These are phyloP conservation scores for Rhagonycha fulva DNA, from an alignment of 2,888 invertebrate genomes.

Conservation along the genomic window DNA sequence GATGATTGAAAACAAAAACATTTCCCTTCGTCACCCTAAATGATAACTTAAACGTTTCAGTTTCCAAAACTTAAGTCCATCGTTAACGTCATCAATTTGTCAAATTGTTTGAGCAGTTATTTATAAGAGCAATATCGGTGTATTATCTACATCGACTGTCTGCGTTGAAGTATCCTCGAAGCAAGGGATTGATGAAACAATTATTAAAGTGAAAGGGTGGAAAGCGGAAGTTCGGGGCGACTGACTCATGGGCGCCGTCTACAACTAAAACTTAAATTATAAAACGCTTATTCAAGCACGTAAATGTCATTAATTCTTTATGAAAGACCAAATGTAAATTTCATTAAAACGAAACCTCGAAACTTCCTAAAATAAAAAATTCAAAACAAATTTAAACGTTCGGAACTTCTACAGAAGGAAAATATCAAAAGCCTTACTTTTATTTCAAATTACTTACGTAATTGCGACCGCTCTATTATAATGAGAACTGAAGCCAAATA, in stretches of 20 bases:
- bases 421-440: neutral
- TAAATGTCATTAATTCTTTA: neutral
- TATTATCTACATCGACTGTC: neutral
- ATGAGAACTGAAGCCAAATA: neutral
- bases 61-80: neutral
- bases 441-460: neutral
- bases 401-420: neutral
- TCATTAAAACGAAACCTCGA: neutral
- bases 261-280: neutral
- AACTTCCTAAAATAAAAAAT: neutral
- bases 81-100: neutral
- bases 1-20: neutral
- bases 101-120: neutral
- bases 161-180: neutral
- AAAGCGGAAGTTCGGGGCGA: conserved; percentile 15
- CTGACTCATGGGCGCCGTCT: conserved; percentile 11
- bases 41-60: neutral
- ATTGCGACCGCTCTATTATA: neutral
- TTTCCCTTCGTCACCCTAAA: neutral
- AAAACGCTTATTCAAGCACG: neutral
- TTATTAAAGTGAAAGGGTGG: conserved; percentile 10
- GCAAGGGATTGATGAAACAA: conserved; percentile 11
- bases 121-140: neutral
- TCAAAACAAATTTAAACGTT: neutral
- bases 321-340: neutral